Evolutionary conservation across 2,797 vertebrate species (phyloP), one percentile per base, ranked within the genome.

Genomic region (Sebastes ruberrimus): DNA sequence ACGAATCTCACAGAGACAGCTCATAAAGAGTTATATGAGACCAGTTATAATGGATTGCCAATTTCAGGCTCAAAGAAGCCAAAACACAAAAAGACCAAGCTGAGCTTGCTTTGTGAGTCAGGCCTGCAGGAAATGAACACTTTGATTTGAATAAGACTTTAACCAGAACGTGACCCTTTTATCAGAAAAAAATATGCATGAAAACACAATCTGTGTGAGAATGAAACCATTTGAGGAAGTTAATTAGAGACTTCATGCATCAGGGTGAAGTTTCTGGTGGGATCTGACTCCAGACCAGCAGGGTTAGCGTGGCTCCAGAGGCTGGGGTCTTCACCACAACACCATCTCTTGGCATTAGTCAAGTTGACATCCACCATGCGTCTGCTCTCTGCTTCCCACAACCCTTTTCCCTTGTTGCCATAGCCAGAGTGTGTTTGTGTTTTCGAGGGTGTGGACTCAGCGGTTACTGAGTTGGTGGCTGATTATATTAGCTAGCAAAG

Each of bases 341-440:
- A 76, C 75, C 76, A 76, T 80, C 74, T 73, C 70, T 65, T 81
- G 56, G 80, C 65, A 71, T 80, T 4, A 75, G 42, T 72, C 42
- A 70, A 2, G 61, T 20, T 73, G 49, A 70, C 30, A 81, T 74
- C 76, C 59, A 71, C 62, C 52, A 33, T 52, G 75, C 56, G 10
- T 82, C 57, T 78, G 27, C 76, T 87, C 60, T 66, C 73, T 7
- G 60, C 68, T 90, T 94, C 89, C 88, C 91, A 90, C 76, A 90
- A 72, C 81, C 72, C 22, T 33, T 67, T 70, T 35, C 62, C 59
- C 72, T 73, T 33, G 86, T 94, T 92, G 81, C 86, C 72, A 80
- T 86, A 83, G 82, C 75, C 83, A 72, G 78, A 60, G 27, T 32
- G 74, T 92, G 91, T 93, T 92, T 93, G 81, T 88, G 85, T 83